A percentile compares a stretch with the other conserved stretches of the same genome.
phyloP scores from a whole-genome alignment of 2,888 invertebrate species.

The Itoplectis maculator region DNA sequence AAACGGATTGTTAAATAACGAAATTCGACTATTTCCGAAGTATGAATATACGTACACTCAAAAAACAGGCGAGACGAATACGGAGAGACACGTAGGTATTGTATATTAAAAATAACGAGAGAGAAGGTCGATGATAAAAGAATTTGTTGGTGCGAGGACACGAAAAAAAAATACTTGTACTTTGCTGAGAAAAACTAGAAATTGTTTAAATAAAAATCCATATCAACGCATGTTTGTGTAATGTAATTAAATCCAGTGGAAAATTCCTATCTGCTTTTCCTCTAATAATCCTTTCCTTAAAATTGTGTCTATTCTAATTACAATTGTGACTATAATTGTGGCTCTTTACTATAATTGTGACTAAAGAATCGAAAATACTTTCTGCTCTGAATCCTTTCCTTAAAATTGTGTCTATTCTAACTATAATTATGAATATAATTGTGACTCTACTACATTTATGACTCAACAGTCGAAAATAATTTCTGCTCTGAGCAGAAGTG shows the following conservation, averaged over 20 bases:
- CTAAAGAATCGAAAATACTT: not conserved
- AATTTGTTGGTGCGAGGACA: constrained; percentile 79
- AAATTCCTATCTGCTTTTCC: not conserved
- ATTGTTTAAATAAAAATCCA: constrained; percentile 81
- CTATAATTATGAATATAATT: no score
- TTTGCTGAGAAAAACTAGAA: constrained; percentile 76
- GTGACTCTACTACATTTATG: not conserved
- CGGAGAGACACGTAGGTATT: constrained; percentile 72
- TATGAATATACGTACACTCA: constrained; percentile 37
- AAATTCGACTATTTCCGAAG: constrained; percentile 25
- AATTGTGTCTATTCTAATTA: not conserved
- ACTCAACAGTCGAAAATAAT: not conserved
- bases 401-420: not conserved
- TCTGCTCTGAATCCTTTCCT: constrained; percentile 5
- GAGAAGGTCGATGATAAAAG: constrained; percentile 61
- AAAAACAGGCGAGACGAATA: constrained; percentile 62
- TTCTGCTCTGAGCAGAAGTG: not conserved
- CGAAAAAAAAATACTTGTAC: constrained; percentile 75
- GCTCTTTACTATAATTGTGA: not conserved
- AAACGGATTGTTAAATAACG: constrained; percentile 53
- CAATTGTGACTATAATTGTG: not conserved
- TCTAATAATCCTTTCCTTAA: constrained; percentile 27
- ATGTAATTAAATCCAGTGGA: constrained; percentile 22
- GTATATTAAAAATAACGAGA: constrained; percentile 72
- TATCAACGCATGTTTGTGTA: constrained; percentile 70